Percentiles rank a stretch among this genome's conserved stretches.
phyloP scores from a whole-genome alignment of 2,888 invertebrate species.

The Trissolcus brochymenae region DNA sequence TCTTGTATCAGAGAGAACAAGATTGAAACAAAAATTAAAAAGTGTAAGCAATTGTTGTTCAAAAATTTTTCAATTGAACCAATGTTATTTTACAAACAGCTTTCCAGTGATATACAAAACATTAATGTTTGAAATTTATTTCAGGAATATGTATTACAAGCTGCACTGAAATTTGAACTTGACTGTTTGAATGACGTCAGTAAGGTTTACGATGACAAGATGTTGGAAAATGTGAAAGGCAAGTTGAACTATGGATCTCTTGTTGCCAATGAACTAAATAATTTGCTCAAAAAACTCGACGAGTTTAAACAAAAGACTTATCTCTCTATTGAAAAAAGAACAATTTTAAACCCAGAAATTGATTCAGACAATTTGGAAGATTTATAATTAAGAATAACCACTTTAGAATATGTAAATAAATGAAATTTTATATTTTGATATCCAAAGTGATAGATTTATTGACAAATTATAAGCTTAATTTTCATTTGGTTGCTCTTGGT shows the following conservation, averaged over 20 bases:
- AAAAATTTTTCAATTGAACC: background rate
- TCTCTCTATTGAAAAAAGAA: too few relatives aligned
- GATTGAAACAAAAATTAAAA: constrained; percentile 53
- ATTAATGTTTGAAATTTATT: background rate
- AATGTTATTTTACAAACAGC: background rate
- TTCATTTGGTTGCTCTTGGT: constrained; percentile 25
- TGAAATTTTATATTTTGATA: background rate
- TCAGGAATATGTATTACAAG: background rate
- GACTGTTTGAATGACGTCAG: too few relatives aligned
- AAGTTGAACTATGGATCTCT: too few relatives aligned
- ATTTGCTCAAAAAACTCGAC: too few relatives aligned
- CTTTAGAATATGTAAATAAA: background rate
- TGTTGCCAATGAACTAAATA: too few relatives aligned
- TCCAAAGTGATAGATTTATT: background rate
- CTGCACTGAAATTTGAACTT: background rate
- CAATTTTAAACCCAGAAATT: too few relatives aligned
- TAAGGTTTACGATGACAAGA: too few relatives aligned
- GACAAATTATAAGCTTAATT: constrained; percentile 8
- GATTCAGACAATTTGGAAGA: too few relatives aligned
- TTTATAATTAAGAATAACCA: background rate
- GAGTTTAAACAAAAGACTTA: too few relatives aligned
- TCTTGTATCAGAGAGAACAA: constrained; percentile 14
- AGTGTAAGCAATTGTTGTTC: constrained; percentile 1
- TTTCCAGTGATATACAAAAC: background rate
- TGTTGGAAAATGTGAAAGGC: too few relatives aligned